phyloP scores from a whole-genome alignment of 2,888 invertebrate species.

The Hydroisotoma schaefferi region DNA sequence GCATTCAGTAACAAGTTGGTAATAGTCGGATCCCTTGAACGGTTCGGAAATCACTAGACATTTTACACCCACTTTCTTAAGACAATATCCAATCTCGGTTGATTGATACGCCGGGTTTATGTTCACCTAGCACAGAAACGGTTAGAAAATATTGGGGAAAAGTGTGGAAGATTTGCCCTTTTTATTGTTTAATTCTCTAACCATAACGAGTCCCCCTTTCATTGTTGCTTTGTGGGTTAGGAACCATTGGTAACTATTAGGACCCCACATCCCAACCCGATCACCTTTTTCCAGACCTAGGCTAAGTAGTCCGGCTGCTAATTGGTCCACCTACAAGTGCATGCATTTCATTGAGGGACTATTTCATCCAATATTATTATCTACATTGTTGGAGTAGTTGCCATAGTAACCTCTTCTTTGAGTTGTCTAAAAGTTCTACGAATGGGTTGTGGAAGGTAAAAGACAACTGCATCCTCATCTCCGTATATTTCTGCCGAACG shows the following conservation, averaged over 20 bases:
- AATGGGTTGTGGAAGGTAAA: constrained; percentile 56
- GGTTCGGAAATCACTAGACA: constrained; percentile 63
- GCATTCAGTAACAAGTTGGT: constrained; percentile 60
- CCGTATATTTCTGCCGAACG: constrained; percentile 57
- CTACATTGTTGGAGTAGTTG: background rate
- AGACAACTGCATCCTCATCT: constrained; percentile 60
- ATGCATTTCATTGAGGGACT: background rate
- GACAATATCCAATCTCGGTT: constrained; percentile 66
- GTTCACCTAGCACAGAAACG: too few relatives aligned
- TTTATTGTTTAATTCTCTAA: constrained; percentile 51
- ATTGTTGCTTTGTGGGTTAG: constrained; percentile 67
- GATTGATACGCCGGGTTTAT: constrained; percentile 72
- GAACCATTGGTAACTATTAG: constrained; percentile 74
- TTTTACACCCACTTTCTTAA: constrained; percentile 67
- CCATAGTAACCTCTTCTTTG: constrained; percentile 52
- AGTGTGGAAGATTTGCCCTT: too few relatives aligned
- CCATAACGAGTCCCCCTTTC: constrained; percentile 68
- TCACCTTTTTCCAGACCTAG: constrained; percentile 70
- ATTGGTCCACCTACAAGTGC: constrained; percentile 59
- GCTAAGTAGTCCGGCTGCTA: constrained; percentile 69
- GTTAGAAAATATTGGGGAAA: too few relatives aligned
- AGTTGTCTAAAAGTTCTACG: constrained; percentile 58
- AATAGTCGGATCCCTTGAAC: constrained; percentile 66
- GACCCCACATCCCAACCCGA: constrained; percentile 73
- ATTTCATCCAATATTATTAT: background rate